A percentile compares a stretch with the other conserved stretches of the same genome.
phyloP scores from a whole-genome alignment of 2,113 vertebrate species.

The Cercopithecus mona region DNA sequence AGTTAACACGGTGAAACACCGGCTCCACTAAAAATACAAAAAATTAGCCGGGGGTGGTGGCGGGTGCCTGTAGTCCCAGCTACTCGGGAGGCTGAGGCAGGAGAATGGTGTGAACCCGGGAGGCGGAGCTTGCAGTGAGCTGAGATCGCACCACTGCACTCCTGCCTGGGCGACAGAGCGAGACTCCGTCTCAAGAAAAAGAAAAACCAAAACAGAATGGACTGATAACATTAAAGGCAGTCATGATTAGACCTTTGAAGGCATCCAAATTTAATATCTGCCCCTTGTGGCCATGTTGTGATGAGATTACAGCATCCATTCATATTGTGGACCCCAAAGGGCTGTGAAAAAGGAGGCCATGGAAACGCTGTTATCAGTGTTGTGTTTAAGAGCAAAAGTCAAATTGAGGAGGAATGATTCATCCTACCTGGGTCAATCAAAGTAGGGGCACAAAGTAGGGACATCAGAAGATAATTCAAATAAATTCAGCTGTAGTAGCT shows the following conservation, averaged over 20 bases:
- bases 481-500: neutral
- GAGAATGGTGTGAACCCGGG: no score
- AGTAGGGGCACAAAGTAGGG: neutral
- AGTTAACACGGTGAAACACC: no score
- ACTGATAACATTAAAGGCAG: neutral
- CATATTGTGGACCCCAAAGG: neutral
- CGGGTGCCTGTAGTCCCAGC: no score
- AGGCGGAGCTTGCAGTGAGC: no score
- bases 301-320: neutral
- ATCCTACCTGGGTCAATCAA: neutral
- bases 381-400: neutral
- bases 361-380: neutral
- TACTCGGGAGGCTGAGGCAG: no score
- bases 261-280: neutral
- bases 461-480: neutral
- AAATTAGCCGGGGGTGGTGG: no score
- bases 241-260: neutral
- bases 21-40: no score
- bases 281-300: neutral
- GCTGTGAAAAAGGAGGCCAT: neutral
- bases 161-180: no score
- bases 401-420: neutral
- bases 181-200: no score
- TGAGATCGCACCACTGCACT: no score
- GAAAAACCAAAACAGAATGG: neutral